Percentiles rank a stretch among this genome's conserved stretches.
Evolutionary conservation across 2,888 invertebrate genomes (phyloP).

Genomic region (Cantharis nigra): DNA sequence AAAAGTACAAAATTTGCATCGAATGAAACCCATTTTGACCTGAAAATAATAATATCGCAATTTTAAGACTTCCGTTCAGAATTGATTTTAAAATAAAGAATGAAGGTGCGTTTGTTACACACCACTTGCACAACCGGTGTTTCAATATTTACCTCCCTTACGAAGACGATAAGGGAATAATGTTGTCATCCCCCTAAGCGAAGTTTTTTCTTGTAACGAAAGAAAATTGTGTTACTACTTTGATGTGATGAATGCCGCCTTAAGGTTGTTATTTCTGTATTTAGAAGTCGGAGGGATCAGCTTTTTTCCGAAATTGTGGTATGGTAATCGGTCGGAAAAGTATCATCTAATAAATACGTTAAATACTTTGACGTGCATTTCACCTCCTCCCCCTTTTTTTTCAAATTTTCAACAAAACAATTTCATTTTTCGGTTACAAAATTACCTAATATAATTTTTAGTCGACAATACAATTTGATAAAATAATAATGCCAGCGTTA

Average conservation of each 20-base stretch:
- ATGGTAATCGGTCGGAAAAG: not conserved
- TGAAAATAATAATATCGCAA: not conserved
- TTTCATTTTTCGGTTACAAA: not conserved
- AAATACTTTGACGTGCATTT: not conserved
- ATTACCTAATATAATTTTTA: not conserved
- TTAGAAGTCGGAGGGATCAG: not conserved
- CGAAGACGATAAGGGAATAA: not conserved
- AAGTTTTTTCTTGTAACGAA: not conserved
- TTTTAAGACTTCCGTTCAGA: not conserved
- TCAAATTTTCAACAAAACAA: not conserved
- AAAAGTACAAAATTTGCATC: not conserved
- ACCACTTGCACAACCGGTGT: not conserved
- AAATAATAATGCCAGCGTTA: conserved; percentile 23
- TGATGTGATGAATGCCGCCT: not conserved
- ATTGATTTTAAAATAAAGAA: not conserved
- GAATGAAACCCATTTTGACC: not conserved
- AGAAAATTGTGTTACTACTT: not conserved
- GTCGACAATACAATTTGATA: conserved; percentile 24
- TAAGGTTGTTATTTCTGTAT: not conserved
- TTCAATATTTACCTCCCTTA: not conserved
- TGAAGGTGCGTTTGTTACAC: not conserved
- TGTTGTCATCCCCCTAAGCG: not conserved
- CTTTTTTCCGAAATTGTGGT: not conserved
- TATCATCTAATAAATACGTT: not conserved
- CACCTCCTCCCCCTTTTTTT: not conserved